Evolutionary conservation across 2,113 vertebrate genomes (phyloP).

Genomic region (Pachyramphus minor): DNA sequence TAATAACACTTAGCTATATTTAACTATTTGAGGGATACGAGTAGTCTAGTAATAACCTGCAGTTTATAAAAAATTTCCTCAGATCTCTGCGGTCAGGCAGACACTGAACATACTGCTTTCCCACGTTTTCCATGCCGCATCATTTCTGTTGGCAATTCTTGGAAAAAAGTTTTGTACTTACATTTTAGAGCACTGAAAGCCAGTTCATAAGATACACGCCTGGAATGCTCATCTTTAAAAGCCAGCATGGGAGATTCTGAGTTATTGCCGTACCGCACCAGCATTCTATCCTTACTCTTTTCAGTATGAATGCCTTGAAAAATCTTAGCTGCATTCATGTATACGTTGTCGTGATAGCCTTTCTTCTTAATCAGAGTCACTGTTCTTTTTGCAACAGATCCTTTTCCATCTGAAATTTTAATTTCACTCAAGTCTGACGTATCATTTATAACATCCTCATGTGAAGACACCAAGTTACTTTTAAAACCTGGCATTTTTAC

Average conservation of each 20-base stretch:
- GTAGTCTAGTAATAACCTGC: not conserved
- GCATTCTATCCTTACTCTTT: slow-evolving; percentile 62
- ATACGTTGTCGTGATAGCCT: slow-evolving; percentile 76
- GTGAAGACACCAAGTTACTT: not conserved
- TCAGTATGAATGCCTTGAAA: slow-evolving; percentile 79
- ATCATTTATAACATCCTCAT: not conserved
- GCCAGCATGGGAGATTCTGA: not conserved
- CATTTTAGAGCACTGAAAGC: slow-evolving; percentile 90
- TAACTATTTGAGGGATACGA: not conserved
- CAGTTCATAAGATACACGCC: slow-evolving; percentile 75
- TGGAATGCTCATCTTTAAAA: slow-evolving; percentile 69
- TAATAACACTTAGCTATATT: not conserved
- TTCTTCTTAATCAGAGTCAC: slow-evolving; percentile 1
- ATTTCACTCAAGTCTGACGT: not conserved
- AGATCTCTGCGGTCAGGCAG: not conserved
- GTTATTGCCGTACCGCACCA: slow-evolving; percentile 76
- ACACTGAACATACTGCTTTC: not conserved
- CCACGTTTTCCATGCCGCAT: not conserved
- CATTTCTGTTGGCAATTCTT: not conserved
- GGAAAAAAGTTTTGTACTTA: slow-evolving; percentile 72
- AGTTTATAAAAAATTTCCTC: not conserved
- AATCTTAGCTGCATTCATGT: slow-evolving; percentile 81
- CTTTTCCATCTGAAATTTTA: not conserved
- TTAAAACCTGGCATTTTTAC: slow-evolving; percentile 43
- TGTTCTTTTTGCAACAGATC: not conserved